Conservation (phyloP, 2,113 vertebrate genomes). For the Colinus virginianus region DNA sequence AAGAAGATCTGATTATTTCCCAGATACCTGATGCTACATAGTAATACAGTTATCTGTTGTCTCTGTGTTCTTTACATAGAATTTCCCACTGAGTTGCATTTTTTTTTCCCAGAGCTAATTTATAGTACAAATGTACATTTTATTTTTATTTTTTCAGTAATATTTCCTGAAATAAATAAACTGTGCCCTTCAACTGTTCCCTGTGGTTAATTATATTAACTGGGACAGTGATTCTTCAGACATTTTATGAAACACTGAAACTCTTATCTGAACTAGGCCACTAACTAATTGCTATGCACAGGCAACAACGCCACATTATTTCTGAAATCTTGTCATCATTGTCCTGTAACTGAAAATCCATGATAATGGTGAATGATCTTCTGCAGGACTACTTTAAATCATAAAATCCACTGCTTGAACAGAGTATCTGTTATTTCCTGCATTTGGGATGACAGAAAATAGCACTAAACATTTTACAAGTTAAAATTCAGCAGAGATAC, state of each 20-base stretch:
- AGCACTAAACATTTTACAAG: neutral
- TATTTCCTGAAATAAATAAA: constrained; percentile 24
- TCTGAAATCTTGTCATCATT: constrained; percentile 41
- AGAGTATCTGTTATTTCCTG: neutral
- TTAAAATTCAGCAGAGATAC: neutral
- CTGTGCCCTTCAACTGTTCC: constrained; percentile 11
- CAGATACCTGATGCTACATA: neutral
- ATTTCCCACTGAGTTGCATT: neutral
- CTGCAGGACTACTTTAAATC: neutral
- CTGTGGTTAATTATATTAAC: constrained; percentile 63
- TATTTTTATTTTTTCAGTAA: constrained; percentile 5
- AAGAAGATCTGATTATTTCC: neutral
- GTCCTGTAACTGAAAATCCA: constrained; percentile 2
- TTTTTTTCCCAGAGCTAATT: neutral
- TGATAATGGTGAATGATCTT: neutral
- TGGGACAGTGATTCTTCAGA: constrained; percentile 68
- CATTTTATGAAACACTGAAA: constrained; percentile 51
- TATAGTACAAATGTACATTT: neutral
- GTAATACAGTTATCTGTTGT: neutral
- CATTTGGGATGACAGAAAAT: neutral
- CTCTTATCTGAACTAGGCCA: constrained; percentile 64
- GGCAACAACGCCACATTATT: constrained; percentile 61
- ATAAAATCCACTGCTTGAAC: neutral
- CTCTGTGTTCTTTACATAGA: neutral
- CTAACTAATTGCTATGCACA: constrained; percentile 66